Conservation (phyloP, 2,888 invertebrate genomes). For the Hecatera dysodea region DNA sequence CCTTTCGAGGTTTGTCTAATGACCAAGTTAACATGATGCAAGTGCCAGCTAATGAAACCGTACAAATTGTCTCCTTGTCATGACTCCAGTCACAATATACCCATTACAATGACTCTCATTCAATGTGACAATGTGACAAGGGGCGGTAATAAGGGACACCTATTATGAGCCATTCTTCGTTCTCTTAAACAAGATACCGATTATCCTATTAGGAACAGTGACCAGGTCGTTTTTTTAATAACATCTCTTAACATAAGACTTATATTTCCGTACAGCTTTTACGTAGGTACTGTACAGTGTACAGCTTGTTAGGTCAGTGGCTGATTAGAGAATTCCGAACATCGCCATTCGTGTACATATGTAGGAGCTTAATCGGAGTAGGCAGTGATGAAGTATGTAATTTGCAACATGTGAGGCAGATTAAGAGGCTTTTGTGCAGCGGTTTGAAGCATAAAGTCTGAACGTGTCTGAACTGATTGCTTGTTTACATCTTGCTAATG, state of each 20-base stretch:
- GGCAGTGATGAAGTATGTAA: conserved; percentile 32
- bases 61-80: conserved; percentile 11
- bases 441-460: conserved; percentile 3
- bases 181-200: conserved; percentile 2
- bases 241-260: conserved; percentile 4
- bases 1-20: conserved; percentile 19
- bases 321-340: conserved; percentile 17
- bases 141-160: conserved; percentile 5
- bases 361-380: conserved; percentile 24
- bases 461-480: conserved; percentile 14
- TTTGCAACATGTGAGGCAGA: conserved; percentile 35
- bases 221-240: conserved; percentile 51
- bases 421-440: conserved; percentile 28
- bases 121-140: conserved; percentile 6
- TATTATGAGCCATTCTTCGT: conserved; percentile 18
- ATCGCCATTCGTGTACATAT: not conserved
- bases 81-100: not conserved
- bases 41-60: conserved; percentile 1
- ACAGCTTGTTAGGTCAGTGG: not conserved
- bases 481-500: not conserved
- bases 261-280: conserved; percentile 29
- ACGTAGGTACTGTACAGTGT: not conserved
- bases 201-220: conserved; percentile 48
- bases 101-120: conserved; percentile 11
- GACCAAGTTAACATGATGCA: not conserved